Conservation (phyloP, 2,113 vertebrate species). For the Tachuris rubrigastra region DNA sequence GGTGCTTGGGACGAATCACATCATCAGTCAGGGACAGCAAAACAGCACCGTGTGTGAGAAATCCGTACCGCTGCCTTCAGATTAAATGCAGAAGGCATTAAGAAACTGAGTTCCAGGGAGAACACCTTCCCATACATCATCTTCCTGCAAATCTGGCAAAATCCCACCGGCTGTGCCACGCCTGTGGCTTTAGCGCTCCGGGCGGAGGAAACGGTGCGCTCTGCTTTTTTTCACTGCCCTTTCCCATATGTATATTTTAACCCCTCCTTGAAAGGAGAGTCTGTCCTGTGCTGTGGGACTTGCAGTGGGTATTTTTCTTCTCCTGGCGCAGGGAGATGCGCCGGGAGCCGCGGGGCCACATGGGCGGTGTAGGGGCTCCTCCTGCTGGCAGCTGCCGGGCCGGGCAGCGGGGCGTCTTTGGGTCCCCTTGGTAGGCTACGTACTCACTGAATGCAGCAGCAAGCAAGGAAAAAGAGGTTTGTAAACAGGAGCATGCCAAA, state of each 20-base stretch:
- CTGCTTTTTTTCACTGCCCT: rapidly evolving
- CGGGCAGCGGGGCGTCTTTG: background rate
- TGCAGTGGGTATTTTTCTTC: rapidly evolving
- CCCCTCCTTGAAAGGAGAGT: background rate
- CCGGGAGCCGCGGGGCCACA: background rate
- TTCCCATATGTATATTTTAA: rapidly evolving
- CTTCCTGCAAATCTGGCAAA: background rate
- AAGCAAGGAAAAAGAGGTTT: rapidly evolving
- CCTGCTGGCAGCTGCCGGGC: background rate
- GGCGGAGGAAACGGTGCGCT: rapidly evolving
- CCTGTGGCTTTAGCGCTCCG: rapidly evolving
- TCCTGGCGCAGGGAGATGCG: rapidly evolving
- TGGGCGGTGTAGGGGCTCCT: background rate
- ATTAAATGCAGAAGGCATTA: background rate
- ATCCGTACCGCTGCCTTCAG: background rate
- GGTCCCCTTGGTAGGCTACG: rapidly evolving
- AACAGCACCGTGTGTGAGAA: background rate
- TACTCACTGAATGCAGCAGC: rapidly evolving
- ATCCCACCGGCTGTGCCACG: background rate
- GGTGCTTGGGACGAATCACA: background rate
- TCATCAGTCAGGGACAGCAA: background rate
- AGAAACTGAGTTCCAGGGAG: background rate
- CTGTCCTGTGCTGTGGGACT: rapidly evolving
- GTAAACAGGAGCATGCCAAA: rapidly evolving
- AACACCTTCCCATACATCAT: background rate